A percentile compares a stretch with the other conserved stretches of the same genome.
Evolutionary conservation across 2,113 vertebrate species (phyloP).

Genomic region (Pleuronectes platessa): DNA sequence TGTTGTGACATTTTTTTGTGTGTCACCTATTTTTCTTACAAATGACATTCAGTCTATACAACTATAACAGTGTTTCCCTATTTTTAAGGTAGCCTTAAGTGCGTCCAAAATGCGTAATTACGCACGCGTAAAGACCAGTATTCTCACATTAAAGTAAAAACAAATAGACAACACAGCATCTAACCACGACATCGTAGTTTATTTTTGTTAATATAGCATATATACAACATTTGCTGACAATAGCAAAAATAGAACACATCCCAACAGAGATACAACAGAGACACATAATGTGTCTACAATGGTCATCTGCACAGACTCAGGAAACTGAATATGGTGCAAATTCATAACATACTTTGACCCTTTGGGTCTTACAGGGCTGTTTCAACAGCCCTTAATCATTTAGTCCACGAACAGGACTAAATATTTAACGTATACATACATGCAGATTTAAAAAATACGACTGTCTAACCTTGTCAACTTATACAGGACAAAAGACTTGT

Average conservation of each 20-base stretch:
- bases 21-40: neutral
- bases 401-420: conserved; percentile 78
- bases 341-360: conserved; percentile 80
- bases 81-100: neutral
- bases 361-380: conserved; percentile 84
- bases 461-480: conserved; percentile 73
- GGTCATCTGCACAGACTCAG: conserved; percentile 75
- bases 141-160: neutral
- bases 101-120: neutral
- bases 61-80: neutral
- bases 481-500: conserved; percentile 73
- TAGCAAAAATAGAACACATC: conserved; percentile 67
- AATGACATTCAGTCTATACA: neutral
- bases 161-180: conserved; percentile 8
- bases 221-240: conserved; percentile 67
- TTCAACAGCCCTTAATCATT: conserved; percentile 79
- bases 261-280: conserved; percentile 74
- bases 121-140: neutral
- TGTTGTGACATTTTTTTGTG: too few relatives aligned
- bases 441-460: conserved; percentile 79
- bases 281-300: conserved; percentile 76
- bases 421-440: conserved; percentile 79
- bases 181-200: conserved; percentile 66
- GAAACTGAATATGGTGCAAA: conserved; percentile 74
- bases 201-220: conserved; percentile 64